These are phyloP conservation scores for Chironex yamaguchii DNA, from an alignment of 30 jellyfish, hydroid and myxozoan species.

Conservation along the genomic window DNA sequence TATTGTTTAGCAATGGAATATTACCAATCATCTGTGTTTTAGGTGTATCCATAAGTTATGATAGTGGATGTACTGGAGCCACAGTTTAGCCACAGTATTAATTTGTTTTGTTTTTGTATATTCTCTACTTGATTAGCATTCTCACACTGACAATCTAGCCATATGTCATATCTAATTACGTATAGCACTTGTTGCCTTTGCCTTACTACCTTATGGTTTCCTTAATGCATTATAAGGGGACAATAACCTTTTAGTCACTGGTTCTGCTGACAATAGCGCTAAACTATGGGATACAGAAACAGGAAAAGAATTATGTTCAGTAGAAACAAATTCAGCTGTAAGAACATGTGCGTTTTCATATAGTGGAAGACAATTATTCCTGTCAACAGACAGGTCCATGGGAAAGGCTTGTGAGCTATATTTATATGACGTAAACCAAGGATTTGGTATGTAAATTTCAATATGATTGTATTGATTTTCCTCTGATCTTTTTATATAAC, in stretches of 20 bases:
- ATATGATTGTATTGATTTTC: too few relatives aligned
- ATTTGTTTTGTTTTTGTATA: too few relatives aligned
- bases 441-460: slow-evolving; percentile 47
- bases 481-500: neutral
- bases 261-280: slow-evolving; percentile 94
- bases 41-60: too few relatives aligned
- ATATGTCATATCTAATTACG: too few relatives aligned
- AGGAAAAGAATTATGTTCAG: slow-evolving; percentile 75
- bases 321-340: slow-evolving; percentile 86
- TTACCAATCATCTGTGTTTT: too few relatives aligned
- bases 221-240: slow-evolving; percentile 69
- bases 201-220: too few relatives aligned
- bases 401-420: slow-evolving; percentile 85
- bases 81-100: too few relatives aligned
- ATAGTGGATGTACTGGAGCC: too few relatives aligned
- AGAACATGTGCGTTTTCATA: slow-evolving; percentile 89
- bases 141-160: too few relatives aligned
- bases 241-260: slow-evolving; percentile 75
- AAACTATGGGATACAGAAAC: slow-evolving; percentile 91
- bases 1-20: too few relatives aligned
- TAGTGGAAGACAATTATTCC: slow-evolving; percentile 81
- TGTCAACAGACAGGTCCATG: slow-evolving; percentile 90
- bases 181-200: too few relatives aligned
- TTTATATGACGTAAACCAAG: slow-evolving; percentile 73
- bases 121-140: too few relatives aligned